Evolutionary conservation across 35 echinoderm and acorn worm genomes (phyloP).

Genomic region (Heliocidaris tuberculata): DNA sequence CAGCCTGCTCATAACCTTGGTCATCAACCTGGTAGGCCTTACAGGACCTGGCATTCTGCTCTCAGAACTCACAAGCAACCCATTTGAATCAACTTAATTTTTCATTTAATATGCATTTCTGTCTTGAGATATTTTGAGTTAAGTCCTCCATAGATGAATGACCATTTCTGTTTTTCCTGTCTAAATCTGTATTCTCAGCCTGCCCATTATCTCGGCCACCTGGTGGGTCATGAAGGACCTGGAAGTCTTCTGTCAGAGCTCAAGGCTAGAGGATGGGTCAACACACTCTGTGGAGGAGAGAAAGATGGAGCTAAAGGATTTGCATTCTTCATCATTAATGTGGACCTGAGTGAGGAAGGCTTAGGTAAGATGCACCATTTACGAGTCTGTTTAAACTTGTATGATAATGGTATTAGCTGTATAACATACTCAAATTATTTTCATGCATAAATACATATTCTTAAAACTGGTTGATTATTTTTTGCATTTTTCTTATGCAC

Average conservation of each 20-base stretch:
- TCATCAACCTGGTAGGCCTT: too few relatives aligned
- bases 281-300: constrained; percentile 93
- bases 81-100: too few relatives aligned
- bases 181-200: constrained; percentile 55
- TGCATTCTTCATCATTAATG: constrained; percentile 96
- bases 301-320: constrained; percentile 96
- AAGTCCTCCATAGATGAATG: background rate
- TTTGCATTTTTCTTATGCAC: too few relatives aligned
- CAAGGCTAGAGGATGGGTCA: constrained; percentile 98
- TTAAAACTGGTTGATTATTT: too few relatives aligned
- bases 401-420: background rate
- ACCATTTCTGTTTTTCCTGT: background rate
- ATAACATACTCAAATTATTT: too few relatives aligned
- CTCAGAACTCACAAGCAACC: too few relatives aligned
- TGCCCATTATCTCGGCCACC: constrained; percentile 91
- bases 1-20: too few relatives aligned
- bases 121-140: background rate
- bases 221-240: constrained; percentile 89
- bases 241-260: constrained; percentile 95
- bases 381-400: too few relatives aligned
- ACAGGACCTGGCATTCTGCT: too few relatives aligned
- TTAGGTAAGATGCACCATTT: constrained; percentile 56
- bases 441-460: too few relatives aligned
- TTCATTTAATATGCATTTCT: too few relatives aligned
- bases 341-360: constrained; percentile 96